Evolutionary conservation across 2,888 invertebrate species (phyloP).

Genomic region (Tiphia femorata): DNA sequence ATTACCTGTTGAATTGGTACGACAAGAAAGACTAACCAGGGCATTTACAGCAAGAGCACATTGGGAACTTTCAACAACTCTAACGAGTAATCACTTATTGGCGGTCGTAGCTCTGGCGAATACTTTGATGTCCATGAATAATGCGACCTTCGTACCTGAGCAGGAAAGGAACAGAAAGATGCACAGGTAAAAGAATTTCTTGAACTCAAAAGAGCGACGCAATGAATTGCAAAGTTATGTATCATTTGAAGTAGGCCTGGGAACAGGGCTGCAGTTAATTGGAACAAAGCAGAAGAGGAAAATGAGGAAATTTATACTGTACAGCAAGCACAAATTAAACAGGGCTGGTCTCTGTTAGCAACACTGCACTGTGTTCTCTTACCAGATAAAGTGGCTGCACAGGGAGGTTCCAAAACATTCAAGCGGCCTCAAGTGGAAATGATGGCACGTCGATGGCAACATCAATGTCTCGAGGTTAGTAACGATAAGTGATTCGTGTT

Average conservation of each 20-base stretch:
- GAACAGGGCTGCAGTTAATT: slow-evolving; percentile 75
- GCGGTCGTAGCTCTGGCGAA: slow-evolving; percentile 95
- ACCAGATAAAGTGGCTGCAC: slow-evolving; percentile 88
- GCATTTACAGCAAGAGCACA: slow-evolving; percentile 89
- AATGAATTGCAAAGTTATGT: background rate
- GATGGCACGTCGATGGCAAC: slow-evolving; percentile 98
- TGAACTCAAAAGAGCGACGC: background rate
- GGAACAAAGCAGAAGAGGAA: slow-evolving; percentile 84
- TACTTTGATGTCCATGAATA: slow-evolving; percentile 98
- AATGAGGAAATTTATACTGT: slow-evolving; percentile 86
- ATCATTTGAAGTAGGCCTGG: slow-evolving; percentile 71
- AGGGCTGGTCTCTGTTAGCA: slow-evolving; percentile 96
- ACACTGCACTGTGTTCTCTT: slow-evolving; percentile 96
- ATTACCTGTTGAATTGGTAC: slow-evolving; percentile 79
- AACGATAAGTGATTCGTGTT: background rate
- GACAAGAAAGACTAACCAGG: slow-evolving; percentile 83
- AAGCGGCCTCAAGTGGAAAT: slow-evolving; percentile 98
- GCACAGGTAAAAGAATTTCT: slow-evolving; percentile 72
- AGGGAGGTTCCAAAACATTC: slow-evolving; percentile 80
- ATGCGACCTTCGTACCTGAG: slow-evolving; percentile 92
- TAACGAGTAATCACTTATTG: slow-evolving; percentile 96
- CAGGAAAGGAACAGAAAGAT: slow-evolving; percentile 85
- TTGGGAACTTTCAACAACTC: slow-evolving; percentile 95
- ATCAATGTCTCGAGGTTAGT: slow-evolving; percentile 93
- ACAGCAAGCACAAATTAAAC: slow-evolving; percentile 93